Evolutionary conservation across 2,888 invertebrate genomes (phyloP).

Genomic region (Seira musarum): DNA sequence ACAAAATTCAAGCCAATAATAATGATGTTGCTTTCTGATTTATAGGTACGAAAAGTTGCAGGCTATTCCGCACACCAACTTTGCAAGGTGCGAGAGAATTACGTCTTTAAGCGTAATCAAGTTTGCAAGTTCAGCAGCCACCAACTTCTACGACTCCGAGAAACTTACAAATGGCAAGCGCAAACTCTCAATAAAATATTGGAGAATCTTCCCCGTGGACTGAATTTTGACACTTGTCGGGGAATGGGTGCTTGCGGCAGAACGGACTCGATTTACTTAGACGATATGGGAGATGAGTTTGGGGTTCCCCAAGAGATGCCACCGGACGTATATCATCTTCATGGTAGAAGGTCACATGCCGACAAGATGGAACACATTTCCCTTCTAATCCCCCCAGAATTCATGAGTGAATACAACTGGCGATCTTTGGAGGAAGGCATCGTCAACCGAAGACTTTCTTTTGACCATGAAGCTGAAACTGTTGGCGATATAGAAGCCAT

Average conservation of each 20-base stretch:
- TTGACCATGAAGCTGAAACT: background rate
- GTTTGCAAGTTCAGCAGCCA: constrained; percentile 95
- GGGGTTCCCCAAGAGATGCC: background rate
- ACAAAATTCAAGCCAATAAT: too few species aligned
- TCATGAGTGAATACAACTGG: constrained; percentile 43
- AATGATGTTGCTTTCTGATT: constrained; percentile 67
- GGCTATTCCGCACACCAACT: constrained; percentile 93
- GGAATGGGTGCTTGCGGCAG: constrained; percentile 83
- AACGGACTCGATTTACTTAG: constrained; percentile 83
- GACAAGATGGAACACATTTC: constrained; percentile 66
- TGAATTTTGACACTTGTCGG: constrained; percentile 77
- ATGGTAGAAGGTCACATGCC: background rate
- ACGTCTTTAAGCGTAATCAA: constrained; percentile 94
- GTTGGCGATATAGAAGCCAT: background rate
- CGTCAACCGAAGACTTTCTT: background rate
- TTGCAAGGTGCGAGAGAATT: constrained; percentile 95
- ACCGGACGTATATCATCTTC: constrained; percentile 21
- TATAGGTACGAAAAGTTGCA: constrained; percentile 89
- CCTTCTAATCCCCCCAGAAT: constrained; percentile 65
- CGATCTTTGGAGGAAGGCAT: constrained; percentile 50
- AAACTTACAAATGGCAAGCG: constrained; percentile 96
- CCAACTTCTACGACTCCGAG: constrained; percentile 89
- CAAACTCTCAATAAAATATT: constrained; percentile 94
- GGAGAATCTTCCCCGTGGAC: constrained; percentile 85
- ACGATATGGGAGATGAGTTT: constrained; percentile 71